phyloP scores from a whole-genome alignment of 2,888 invertebrate species.

The Pristionchus arcanus region DNA sequence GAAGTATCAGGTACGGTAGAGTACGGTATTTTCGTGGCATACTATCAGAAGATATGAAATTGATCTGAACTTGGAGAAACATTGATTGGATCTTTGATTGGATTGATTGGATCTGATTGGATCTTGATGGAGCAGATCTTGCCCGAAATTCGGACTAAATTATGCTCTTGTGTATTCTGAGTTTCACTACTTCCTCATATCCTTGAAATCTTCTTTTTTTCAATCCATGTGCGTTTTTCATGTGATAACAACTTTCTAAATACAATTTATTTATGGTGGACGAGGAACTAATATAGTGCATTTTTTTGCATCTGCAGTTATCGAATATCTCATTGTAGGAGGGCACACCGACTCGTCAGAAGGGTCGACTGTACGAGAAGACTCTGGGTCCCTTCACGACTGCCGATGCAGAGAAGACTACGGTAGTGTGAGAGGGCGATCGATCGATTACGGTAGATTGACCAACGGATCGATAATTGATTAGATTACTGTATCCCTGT shows the following conservation, averaged over 20 bases:
- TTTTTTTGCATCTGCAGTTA: too few species aligned
- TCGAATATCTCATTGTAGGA: background rate
- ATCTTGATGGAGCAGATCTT: background rate
- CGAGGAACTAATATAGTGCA: too few species aligned
- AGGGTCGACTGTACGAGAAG: constrained; percentile 54
- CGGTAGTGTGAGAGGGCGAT: constrained; percentile 20
- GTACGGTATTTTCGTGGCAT: background rate
- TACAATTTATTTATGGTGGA: too few species aligned
- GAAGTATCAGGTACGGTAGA: constrained; percentile 53
- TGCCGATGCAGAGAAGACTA: constrained; percentile 51
- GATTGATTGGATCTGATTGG: too few species aligned
- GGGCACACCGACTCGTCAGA: constrained; percentile 74
- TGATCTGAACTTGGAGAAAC: background rate
- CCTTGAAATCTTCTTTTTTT: too few species aligned
- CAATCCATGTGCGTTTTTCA: too few species aligned
- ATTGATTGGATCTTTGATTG: background rate
- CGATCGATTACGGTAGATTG: constrained; percentile 35
- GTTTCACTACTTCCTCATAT: too few species aligned
- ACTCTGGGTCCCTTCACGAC: constrained; percentile 53
- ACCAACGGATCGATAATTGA: too few species aligned
- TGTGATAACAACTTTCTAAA: too few species aligned
- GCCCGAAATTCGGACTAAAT: too few species aligned
- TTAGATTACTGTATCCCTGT: constrained; percentile 18
- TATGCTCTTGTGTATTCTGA: too few species aligned
- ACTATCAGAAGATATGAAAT: too few species aligned